Evolutionary conservation across 2,797 vertebrate species (phyloP).

Genomic region (Phrynocephalus guinanensis): DNA sequence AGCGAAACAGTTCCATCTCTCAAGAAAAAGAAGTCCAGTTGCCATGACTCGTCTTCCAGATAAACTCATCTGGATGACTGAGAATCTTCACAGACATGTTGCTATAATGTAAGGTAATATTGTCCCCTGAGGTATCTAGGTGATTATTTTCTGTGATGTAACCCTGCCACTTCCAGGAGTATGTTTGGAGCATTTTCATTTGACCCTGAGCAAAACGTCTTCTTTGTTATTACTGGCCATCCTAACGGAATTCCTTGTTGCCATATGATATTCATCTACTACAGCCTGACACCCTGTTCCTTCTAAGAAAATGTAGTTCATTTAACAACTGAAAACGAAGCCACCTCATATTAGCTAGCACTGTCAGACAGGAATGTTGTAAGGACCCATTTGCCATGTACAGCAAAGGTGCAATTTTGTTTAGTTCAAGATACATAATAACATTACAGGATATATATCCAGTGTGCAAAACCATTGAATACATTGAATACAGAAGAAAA

Average conservation of each 20-base stretch:
- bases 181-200: conserved; percentile 5
- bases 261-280: neutral
- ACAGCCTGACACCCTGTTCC: neutral
- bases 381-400: too few species aligned
- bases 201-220: neutral
- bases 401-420: neutral
- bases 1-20: too few species aligned
- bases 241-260: neutral
- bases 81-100: neutral
- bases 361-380: neutral
- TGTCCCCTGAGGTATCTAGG: neutral
- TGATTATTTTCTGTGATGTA: neutral
- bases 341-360: neutral
- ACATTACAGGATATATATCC: neutral
- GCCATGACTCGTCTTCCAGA: too few species aligned
- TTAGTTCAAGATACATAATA: conserved; percentile 19
- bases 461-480: conserved; percentile 31
- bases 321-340: neutral
- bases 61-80: too few species aligned
- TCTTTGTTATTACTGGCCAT: neutral
- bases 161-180: accelerated
- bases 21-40: too few species aligned
- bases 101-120: conserved; percentile 20
- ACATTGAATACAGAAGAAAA: conserved; percentile 22
- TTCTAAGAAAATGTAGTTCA: neutral